Evolutionary conservation across 2,797 vertebrate genomes (phyloP), one percentile per base, ranked within the genome.

Genomic region (Macrochelys suwanniensis): DNA sequence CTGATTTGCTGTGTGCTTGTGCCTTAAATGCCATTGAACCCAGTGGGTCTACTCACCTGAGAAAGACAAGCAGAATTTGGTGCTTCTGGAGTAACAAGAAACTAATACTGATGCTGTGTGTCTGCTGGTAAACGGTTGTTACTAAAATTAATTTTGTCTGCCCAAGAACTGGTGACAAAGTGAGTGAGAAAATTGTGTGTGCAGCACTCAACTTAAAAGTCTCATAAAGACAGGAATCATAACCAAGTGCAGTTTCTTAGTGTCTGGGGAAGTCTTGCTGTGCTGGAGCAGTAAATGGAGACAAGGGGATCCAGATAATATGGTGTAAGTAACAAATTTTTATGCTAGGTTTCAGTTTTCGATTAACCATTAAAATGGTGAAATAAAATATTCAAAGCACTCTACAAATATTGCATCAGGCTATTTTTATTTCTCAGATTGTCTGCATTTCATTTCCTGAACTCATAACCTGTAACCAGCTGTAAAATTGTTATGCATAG

Each of bases 261-360:
- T 33, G 19, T 89, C 16, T 91, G 19, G 6, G 1, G 88, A 76
- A 91, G 5, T 10, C 53, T 79, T 92, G 88, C 23, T 93, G 1
- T 92, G 50, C 45, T 81, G n/a, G 26, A 84, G 50, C 16, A 89
- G 82, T 82, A 83, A 88, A 3, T 49, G 28, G 33, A 74, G 21
- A 51, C 59, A 4, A 31, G 25, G 1, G 8, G 2, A 1, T 4
- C 2, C 5, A 26, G 17, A 6, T 37, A 83, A 88, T 4, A 54
- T 6, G 15, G 7, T 87, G 10, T 37, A 31, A 1, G 1, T 85
- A 71, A 87, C 31, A 7, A 26, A 33, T 77, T 88, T 85, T 90
- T 94, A 26, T 93, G 31, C 50, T 45, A 80, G 4, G 15, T 82
- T 81, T 96, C 31, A 80, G 33, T 3, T 89, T 83, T 85, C 8